Evolutionary conservation across 2,113 vertebrate species (phyloP), one percentile per base, ranked within the genome.

Genomic region (Illadopsis cleaveri): DNA sequence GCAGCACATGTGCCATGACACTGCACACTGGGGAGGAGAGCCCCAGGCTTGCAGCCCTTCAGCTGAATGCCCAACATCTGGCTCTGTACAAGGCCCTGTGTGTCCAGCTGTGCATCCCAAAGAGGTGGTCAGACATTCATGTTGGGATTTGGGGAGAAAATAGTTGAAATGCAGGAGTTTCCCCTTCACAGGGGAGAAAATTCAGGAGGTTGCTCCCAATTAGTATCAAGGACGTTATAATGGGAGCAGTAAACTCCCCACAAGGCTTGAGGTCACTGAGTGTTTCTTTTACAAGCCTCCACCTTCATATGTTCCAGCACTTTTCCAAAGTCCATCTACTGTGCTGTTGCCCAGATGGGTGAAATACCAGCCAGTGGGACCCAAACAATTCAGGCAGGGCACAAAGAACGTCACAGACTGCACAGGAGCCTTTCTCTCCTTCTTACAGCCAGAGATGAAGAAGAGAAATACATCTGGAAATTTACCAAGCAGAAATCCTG

Each of bases 101-200:
- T 58, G 58, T 22, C 33, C n/a, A 51, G 57, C 37, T 12, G 8
- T 13, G 5, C 42, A n/a, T 4, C 51, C 2, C 2, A 53, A 64
- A 84, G 28, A 30, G 6, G 15, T 1, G 2, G 15, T 16, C 27
- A 65, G 62, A n/a, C 12, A 31, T 15, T 5, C 0, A 0, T 5
- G 13, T 0, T 44, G 69, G 4, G 9, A 62, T 72, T 4, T n/a
- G 17, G 12, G 15, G 45, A 60, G 48, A 60, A 89, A 89, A 64
- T 0, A 48, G 35, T 4, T 45, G 84, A 66, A 42, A 70, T 3
- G 20, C 18, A 42, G 48, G 15, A 78, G 73, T 12, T 68, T 75
- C 28, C 20, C 53, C 31, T 61, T 31, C 12, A 31, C 30, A 48
- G 28, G 14, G 5, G 68, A 45, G 16, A 47, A 45, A 89, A 27